Evolutionary conservation across 2,888 invertebrate species (phyloP).

Genomic region (Entomobrya proxima): DNA sequence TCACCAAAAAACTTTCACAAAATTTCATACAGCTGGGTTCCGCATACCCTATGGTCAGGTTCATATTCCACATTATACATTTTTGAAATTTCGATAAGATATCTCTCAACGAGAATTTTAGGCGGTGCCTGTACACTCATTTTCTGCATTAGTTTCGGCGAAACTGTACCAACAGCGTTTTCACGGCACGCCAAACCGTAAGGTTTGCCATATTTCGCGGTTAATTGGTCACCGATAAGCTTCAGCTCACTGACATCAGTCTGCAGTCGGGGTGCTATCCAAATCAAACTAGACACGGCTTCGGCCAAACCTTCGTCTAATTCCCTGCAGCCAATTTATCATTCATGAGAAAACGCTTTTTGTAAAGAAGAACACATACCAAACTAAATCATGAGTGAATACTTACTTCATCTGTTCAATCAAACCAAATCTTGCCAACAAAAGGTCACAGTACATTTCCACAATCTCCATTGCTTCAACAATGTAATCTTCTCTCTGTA

Average conservation of each 20-base stretch:
- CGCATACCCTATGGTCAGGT: conserved; percentile 88
- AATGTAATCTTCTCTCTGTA: conserved; percentile 94
- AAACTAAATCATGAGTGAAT: conserved; percentile 26
- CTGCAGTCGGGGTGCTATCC: conserved; percentile 96
- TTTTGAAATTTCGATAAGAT: conserved; percentile 96
- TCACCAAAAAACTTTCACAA: background rate
- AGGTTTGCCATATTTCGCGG: conserved; percentile 94
- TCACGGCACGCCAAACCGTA: conserved; percentile 90
- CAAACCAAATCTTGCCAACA: conserved; percentile 96
- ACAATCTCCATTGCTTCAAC: conserved; percentile 99
- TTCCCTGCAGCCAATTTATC: conserved; percentile 81
- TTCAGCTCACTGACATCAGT: conserved; percentile 87
- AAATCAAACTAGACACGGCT: conserved; percentile 95
- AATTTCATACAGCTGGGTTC: background rate
- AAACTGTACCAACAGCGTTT: conserved; percentile 87
- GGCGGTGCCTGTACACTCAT: conserved; percentile 96
- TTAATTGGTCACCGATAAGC: conserved; percentile 91
- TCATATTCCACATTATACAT: conserved; percentile 96
- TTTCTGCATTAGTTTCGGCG: conserved; percentile 95
- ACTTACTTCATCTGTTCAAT: conserved; percentile 95
- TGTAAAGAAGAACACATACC: too few species aligned
- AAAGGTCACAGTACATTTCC: conserved; percentile 99
- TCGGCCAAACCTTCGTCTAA: conserved; percentile 96
- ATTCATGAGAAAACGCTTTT: too few species aligned
- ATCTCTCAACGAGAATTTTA: conserved; percentile 94